Evolutionary conservation across 92 coral and sea anemone species (phyloP), one percentile per base, ranked within the genome.

Genomic region (Isaurus tuberculatus): DNA sequence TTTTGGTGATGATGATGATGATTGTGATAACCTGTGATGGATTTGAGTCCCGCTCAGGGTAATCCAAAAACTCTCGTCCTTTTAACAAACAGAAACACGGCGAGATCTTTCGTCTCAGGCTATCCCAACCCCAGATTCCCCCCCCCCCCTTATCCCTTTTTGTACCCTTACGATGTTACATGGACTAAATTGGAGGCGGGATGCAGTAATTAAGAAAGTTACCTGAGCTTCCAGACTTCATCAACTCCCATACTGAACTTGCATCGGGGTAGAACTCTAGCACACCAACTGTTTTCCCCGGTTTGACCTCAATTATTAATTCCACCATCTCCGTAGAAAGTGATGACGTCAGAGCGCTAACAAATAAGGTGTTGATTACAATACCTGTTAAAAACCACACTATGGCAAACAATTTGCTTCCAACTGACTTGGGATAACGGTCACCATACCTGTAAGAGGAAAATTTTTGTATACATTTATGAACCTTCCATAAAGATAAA

Each of bases 301-400:
- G 44, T 46, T 69, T 69, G 4, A 34, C 74, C 36, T 7, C 8
- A 4, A 20, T 16, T 34, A 29, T 69, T 22, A 8, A 49, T 4
- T 69, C 51, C 15, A 69, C 22, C 49, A 36, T 19, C 29, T 22
- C 27, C 2, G 46, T 69, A 22, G 74, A 33, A 40, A 69, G 51
- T 36, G 53, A 37, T 69, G 74, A 69, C 74, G 74, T 36, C 2
- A 69, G 53, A 69, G 15, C 48, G 49, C 51, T 19, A n/a, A 69
- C 28, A 23, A 69, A 19, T 34, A 69, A 19, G 22, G 74, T 34
- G 15, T 69, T 69, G 48, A 69, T 33, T 69, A 36, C 28, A 3
- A 69, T 19, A 3, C 74, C 51, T 14, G 19, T 36, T 10, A 67
- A 13, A 33, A 30, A 67, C 72, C 72, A 67, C 17, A 27, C 5